phyloP scores from a whole-genome alignment of 2,113 vertebrate genomes.

The Cisticola juncidis region DNA sequence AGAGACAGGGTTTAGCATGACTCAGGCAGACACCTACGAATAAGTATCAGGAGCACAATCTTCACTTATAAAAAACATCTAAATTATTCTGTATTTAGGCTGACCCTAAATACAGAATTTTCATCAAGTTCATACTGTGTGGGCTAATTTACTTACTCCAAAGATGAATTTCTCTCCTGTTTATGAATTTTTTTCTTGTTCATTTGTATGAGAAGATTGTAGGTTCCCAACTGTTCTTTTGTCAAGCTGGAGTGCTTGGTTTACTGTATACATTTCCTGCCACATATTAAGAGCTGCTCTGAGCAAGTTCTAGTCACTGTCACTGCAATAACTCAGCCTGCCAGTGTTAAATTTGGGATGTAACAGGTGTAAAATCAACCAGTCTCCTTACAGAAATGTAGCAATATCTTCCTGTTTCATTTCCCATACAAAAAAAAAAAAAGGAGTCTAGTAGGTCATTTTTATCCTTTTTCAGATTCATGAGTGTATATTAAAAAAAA shows the following conservation, averaged over 20 bases:
- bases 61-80: background rate
- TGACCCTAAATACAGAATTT: background rate
- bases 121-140: background rate
- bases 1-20: background rate
- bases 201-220: background rate
- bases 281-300: background rate
- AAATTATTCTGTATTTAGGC: background rate
- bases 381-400: background rate
- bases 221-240: background rate
- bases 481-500: background rate
- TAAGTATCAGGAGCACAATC: background rate
- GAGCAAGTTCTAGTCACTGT: background rate
- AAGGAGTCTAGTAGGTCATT: background rate
- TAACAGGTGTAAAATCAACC: background rate
- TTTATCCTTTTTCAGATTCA: background rate
- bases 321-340: background rate
- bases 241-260: background rate
- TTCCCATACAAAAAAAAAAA: background rate
- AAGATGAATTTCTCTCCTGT: background rate
- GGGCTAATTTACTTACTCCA: background rate
- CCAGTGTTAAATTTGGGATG: background rate
- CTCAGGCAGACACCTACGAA: background rate
- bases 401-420: background rate
- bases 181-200: background rate
- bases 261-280: background rate